Percentiles rank a stretch among this genome's conserved stretches.
Conservation (phyloP, 2,113 vertebrate species). For the Gymnogyps californianus region DNA sequence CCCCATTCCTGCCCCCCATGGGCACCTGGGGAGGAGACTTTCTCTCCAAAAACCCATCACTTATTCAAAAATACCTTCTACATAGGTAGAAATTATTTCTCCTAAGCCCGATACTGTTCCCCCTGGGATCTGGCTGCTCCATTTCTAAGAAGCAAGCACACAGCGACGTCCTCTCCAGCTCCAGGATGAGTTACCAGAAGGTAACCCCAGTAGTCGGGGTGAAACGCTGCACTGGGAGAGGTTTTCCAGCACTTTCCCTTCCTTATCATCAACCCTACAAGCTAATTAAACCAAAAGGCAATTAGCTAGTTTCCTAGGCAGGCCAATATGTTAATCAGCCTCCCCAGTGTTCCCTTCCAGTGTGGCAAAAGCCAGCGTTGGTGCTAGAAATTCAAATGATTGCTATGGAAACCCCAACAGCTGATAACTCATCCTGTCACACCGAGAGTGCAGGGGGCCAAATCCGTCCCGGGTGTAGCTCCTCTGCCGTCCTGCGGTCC, state of each 20-base stretch:
- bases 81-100: neutral
- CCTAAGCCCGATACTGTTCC: rapidly evolving
- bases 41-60: rapidly evolving
- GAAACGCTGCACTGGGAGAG: neutral
- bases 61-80: neutral
- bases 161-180: rapidly evolving
- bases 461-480: neutral
- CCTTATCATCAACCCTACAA: rapidly evolving
- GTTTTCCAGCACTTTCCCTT: neutral
- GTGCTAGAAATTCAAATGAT: neutral
- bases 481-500: rapidly evolving
- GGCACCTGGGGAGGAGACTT: rapidly evolving
- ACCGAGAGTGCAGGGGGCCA: rapidly evolving
- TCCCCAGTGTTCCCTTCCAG: neutral
- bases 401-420: neutral
- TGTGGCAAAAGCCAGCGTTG: neutral
- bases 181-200: neutral
- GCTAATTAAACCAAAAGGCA: neutral
- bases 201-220: neutral
- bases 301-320: neutral
- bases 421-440: neutral
- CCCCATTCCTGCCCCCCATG: rapidly evolving
- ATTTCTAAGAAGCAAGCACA: rapidly evolving
- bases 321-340: neutral
- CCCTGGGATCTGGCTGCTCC: neutral